phyloP scores from a whole-genome alignment of 1,140 invertebrate genomes.

The Thrips palmi region DNA sequence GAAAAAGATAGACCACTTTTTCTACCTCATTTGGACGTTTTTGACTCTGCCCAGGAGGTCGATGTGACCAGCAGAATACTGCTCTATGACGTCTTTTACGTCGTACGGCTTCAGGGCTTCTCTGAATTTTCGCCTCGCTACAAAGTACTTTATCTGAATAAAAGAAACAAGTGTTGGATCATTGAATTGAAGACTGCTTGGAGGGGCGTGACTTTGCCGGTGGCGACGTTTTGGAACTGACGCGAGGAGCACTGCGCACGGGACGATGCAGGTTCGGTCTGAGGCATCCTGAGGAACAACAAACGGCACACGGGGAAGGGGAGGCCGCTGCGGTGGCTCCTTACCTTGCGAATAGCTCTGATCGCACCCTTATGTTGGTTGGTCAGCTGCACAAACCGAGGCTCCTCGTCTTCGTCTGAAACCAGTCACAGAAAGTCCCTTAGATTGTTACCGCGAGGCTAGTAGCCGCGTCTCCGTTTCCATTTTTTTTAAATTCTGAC shows the following conservation, averaged over 20 bases:
- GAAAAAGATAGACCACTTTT: background rate
- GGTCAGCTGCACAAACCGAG: constrained; percentile 57
- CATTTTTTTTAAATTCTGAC: too few relatives aligned
- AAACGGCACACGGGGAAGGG: too few relatives aligned
- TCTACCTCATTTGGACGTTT: constrained; percentile 45
- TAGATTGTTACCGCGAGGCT: background rate
- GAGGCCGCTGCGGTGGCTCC: too few relatives aligned
- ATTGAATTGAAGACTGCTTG: too few relatives aligned
- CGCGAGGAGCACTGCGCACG: too few relatives aligned
- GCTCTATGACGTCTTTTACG: constrained; percentile 94
- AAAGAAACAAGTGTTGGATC: too few relatives aligned
- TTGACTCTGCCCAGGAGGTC: constrained; percentile 77
- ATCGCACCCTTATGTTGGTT: constrained; percentile 80
- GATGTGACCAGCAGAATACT: constrained; percentile 74
- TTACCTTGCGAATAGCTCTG: constrained; percentile 81
- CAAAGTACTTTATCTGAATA: constrained; percentile 76
- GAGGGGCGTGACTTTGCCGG: too few relatives aligned
- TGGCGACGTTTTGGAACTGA: too few relatives aligned
- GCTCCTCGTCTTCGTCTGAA: constrained; percentile 54
- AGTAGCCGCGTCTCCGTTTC: too few relatives aligned
- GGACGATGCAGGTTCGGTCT: too few relatives aligned
- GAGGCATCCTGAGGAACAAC: too few relatives aligned
- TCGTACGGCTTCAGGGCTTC: constrained; percentile 92
- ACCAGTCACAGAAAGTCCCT: too few relatives aligned
- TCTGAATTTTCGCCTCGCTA: constrained; percentile 83